A percentile compares a stretch with the other conserved stretches of the same genome.
Conservation (phyloP, 2,888 invertebrate genomes). For the Ophion obscuratus region DNA sequence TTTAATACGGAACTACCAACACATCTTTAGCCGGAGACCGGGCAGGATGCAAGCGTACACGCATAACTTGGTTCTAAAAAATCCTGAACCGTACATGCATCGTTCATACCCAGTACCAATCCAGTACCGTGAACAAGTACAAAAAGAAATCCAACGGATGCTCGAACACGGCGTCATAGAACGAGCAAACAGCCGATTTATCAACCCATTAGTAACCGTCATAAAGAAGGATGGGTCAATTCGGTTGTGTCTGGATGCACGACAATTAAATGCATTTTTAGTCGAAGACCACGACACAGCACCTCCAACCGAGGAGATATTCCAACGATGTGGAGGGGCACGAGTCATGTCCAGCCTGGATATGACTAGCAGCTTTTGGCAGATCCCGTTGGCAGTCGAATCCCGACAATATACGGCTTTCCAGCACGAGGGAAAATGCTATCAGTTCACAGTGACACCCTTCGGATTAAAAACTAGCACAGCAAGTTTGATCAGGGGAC, state of each 20-base stretch:
- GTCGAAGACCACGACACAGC: constrained; percentile 1
- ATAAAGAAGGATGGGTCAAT: constrained; percentile 13
- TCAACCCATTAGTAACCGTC: background rate
- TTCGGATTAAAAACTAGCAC: background rate
- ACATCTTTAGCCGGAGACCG: background rate
- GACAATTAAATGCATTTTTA: constrained; percentile 8
- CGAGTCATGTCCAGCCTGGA: constrained; percentile 14
- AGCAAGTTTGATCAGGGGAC: too few relatives aligned
- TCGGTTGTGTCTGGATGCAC: constrained; percentile 6
- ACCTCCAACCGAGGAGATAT: background rate
- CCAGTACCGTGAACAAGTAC: background rate
- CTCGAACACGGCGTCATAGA: background rate
- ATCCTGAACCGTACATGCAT: constrained; percentile 11
- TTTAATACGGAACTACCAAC: background rate
- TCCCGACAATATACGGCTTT: background rate
- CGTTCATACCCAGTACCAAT: constrained; percentile 22
- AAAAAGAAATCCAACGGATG: constrained; percentile 8
- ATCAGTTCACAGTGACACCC: constrained; percentile 1
- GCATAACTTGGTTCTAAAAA: background rate
- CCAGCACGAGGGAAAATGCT: background rate
- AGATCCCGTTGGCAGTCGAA: background rate
- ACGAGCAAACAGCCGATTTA: background rate
- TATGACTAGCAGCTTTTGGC: constrained; percentile 17
- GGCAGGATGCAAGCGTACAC: background rate
- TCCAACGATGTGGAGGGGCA: background rate